Conservation (phyloP, 2,113 vertebrate species). For the Semnopithecus entellus region DNA sequence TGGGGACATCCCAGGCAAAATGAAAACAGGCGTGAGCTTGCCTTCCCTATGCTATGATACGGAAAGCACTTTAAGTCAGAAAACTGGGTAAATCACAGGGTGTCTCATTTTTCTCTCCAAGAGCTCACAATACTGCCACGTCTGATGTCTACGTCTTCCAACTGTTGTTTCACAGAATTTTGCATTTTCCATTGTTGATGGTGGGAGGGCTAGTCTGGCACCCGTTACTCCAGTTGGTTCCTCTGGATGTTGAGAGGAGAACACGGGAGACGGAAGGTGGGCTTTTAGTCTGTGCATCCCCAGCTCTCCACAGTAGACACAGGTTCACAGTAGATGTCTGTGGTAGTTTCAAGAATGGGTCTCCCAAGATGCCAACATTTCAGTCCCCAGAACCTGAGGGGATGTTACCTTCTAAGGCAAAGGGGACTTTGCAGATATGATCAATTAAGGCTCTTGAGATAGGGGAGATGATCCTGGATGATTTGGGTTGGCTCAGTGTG, state of each 20-base stretch:
- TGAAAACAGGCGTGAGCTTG: too few relatives aligned
- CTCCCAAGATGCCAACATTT: neutral
- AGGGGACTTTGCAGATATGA: neutral
- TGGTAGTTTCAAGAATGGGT: neutral
- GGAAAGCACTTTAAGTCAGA: too few relatives aligned
- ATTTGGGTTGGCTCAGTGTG: neutral
- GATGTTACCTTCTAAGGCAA: neutral
- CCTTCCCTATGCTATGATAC: rapidly evolving
- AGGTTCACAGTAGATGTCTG: too few relatives aligned
- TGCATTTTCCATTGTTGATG: neutral
- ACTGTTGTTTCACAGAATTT: neutral
- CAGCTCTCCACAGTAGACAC: neutral
- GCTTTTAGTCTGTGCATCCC: neutral
- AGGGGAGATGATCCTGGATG: neutral
- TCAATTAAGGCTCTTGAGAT: neutral
- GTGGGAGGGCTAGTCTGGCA: neutral
- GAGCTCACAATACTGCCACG: neutral
- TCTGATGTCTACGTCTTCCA: too few relatives aligned
- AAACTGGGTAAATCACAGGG: rapidly evolving
- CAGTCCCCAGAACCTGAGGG: neutral
- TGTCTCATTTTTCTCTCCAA: neutral
- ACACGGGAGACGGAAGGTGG: rapidly evolving
- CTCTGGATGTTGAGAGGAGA: neutral
- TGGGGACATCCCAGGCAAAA: too few relatives aligned
- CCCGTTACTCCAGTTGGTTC: neutral